Evolutionary conservation across 64 coral and sea anemone genomes (phyloP), one percentile per base, ranked within the genome.

Genomic region (Anthopleura sola): DNA sequence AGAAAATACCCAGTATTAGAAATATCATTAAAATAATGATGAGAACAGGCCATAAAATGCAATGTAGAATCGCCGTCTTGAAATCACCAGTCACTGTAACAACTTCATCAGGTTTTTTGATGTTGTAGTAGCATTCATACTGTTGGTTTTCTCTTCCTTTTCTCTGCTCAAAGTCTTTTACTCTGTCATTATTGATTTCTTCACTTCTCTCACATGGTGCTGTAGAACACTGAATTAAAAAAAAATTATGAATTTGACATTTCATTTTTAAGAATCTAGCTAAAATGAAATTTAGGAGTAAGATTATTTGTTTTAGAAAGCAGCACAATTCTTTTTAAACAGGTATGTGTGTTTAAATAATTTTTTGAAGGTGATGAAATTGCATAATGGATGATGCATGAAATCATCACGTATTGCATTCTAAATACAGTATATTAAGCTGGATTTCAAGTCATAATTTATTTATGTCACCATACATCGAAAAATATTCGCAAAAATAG

Each of bases 31-130:
- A 29, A 23, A 68, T 6, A 0, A 91, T 36, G 24, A 91, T 0
- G 6, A 91, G 75, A 26, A 81, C 31, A 16, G 89, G 89, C 89
- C 89, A 91, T 75, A 91, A 32, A 21, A 86, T 86, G 84, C 84
- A 86, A 20, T 91, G 84, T 51, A 91, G 9, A 16, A 91, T 91
- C 38, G n/a, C 40, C 31, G 66, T 68, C 19, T 86, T 54, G 64
- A 86, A 77, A 24, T 32, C 49, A 1, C 51, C 48, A 4, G 34
- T 44, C 3, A 16, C 20, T 0, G 40, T 71, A 3, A 86, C 84
- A 39, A 80, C 89, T 66, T 91, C 89, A 20, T 53, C 33, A 17
- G 77, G 83, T 0, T 76, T 91, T 29, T 86, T 91, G 19, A 40
- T 55, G 54, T 91, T 91, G 24, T 91, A 91, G 36, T 81, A 91